Conservation (phyloP, 2,797 vertebrate genomes). For the Carduelis carduelis region DNA sequence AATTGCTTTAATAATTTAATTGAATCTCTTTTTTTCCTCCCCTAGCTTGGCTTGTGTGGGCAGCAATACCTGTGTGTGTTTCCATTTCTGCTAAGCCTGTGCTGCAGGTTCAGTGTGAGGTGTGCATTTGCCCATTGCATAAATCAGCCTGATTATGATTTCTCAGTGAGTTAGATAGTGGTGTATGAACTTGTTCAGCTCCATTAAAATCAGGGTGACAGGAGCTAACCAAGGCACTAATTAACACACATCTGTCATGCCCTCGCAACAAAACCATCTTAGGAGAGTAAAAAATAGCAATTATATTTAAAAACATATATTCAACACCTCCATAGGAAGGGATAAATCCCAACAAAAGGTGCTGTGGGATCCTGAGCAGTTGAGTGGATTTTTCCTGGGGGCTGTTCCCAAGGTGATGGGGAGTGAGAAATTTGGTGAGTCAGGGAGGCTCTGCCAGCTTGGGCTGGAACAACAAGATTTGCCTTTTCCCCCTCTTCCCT, state of each 20-base stretch:
- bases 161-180: not conserved
- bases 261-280: not conserved
- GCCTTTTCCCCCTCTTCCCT: not conserved
- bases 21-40: not conserved
- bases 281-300: not conserved
- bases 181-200: not conserved
- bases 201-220: constrained; percentile 29
- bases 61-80: not conserved
- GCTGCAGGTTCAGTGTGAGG: not conserved
- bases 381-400: not conserved
- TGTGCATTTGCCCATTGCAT: not conserved
- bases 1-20: not conserved
- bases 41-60: not conserved
- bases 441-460: not conserved
- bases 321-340: not conserved
- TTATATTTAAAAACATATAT: not conserved
- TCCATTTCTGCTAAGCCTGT: not conserved
- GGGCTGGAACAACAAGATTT: not conserved
- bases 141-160: not conserved
- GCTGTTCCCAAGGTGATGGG: not conserved
- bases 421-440: not conserved
- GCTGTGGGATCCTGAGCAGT: not conserved
- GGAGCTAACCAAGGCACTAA: not conserved
- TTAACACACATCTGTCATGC: not conserved
- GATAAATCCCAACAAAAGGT: not conserved